Percentiles rank a stretch among this genome's conserved stretches.
phyloP scores from a whole-genome alignment of 2,113 vertebrate species.

The Haemorhous mexicanus region DNA sequence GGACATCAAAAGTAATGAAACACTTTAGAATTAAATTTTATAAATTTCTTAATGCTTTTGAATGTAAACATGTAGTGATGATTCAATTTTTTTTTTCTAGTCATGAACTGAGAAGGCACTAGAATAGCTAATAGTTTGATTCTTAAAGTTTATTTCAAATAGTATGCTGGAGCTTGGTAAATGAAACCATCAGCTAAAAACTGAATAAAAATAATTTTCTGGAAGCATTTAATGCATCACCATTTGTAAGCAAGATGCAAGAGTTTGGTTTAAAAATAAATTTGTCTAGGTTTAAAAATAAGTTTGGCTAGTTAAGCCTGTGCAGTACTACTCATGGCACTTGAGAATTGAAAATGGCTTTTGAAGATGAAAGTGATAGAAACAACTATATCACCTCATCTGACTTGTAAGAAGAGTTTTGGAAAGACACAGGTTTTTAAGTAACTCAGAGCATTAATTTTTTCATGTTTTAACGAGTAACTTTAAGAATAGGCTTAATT shows the following conservation, averaged over 20 bases:
- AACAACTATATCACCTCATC: neutral
- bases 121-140: slow-evolving; percentile 1
- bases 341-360: neutral
- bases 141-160: neutral
- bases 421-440: neutral
- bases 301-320: slow-evolving; percentile 10
- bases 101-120: neutral
- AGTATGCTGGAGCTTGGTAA: neutral
- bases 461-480: neutral
- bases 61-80: neutral
- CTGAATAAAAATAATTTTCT: slow-evolving; percentile 20
- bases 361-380: neutral
- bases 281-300: neutral
- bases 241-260: neutral
- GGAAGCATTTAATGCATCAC: slow-evolving; percentile 36
- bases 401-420: slow-evolving; percentile 15
- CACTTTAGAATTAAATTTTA: neutral
- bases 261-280: slow-evolving; percentile 40
- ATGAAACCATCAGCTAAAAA: slow-evolving; percentile 13
- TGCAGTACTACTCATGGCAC: neutral
- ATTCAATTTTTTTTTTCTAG: slow-evolving; percentile 5
- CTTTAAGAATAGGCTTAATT: neutral
- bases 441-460: neutral
- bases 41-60: neutral
- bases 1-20: neutral